Percentiles rank a stretch among this genome's conserved stretches.
phyloP scores from a whole-genome alignment of 35 echinoderm and acorn worm genomes.

The Heliocidaris erythrogramma region DNA sequence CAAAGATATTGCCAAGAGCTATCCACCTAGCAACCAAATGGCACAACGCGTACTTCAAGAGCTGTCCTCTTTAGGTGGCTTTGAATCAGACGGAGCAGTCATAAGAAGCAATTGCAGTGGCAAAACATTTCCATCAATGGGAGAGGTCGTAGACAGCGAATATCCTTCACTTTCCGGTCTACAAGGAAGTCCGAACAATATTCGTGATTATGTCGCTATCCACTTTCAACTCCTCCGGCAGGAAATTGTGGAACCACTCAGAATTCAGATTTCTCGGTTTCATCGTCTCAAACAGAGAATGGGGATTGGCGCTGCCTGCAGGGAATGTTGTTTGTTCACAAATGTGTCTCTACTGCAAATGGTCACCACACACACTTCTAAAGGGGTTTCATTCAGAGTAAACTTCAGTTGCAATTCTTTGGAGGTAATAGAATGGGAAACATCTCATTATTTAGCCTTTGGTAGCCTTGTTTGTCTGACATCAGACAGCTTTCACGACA shows the following conservation, averaged over 20 bases:
- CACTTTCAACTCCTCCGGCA: conserved; percentile 86
- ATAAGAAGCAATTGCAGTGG: too few species aligned
- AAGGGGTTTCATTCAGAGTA: conserved; percentile 59
- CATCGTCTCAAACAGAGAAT: conserved; percentile 24
- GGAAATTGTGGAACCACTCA: conserved; percentile 83
- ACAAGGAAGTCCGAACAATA: too few species aligned
- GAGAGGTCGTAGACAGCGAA: too few species aligned
- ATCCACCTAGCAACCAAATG: too few species aligned
- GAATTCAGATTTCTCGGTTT: conserved; percentile 74
- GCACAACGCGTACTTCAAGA: too few species aligned
- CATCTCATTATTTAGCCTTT: conserved; percentile 63
- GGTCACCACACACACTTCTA: conserved; percentile 13
- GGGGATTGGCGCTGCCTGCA: conserved; percentile 55
- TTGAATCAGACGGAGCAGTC: too few species aligned
- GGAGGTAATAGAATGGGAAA: conserved; percentile 65
- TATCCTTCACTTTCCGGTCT: too few species aligned
- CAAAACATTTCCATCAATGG: too few species aligned
- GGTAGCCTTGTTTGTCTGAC: conserved; percentile 90
- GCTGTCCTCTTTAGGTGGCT: too few species aligned
- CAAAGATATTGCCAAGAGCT: too few species aligned
- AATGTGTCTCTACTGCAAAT: conserved; percentile 54
- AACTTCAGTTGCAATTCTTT: conserved; percentile 57
- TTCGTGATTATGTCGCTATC: too few species aligned
- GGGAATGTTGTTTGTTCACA: conserved; percentile 60
- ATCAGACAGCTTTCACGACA: conserved; percentile 68